Percentiles rank a stretch among this genome's conserved stretches.
Conservation (phyloP, 2,888 invertebrate genomes). For the Hesperia comma region DNA sequence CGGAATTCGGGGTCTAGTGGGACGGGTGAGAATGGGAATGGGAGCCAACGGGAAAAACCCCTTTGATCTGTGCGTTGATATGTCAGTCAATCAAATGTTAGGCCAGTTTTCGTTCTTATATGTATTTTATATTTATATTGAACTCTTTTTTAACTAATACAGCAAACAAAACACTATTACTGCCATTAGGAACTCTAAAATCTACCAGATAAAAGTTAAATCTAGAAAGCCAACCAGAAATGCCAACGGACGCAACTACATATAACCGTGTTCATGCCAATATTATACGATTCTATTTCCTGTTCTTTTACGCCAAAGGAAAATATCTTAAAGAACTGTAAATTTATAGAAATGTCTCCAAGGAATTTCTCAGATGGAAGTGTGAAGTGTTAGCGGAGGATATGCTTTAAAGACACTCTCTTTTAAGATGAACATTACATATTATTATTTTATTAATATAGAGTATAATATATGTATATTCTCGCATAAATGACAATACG, state of each 20-base stretch:
- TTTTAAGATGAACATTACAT: too few species aligned
- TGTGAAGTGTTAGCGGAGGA: constrained; percentile 2
- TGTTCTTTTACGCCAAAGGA: constrained; percentile 3
- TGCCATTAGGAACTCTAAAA: not conserved
- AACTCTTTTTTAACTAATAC: not conserved
- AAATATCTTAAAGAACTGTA: constrained; percentile 15
- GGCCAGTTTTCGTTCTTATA: too few species aligned
- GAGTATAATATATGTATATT: too few species aligned
- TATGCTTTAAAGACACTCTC: too few species aligned
- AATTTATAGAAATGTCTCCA: constrained; percentile 13
- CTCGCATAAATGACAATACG: too few species aligned
- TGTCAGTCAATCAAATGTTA: too few species aligned
- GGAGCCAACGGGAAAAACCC: too few species aligned
- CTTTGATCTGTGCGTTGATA: too few species aligned
- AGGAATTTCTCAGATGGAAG: not conserved
- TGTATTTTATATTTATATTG: too few species aligned
- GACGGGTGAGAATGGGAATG: too few species aligned
- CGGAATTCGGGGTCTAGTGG: too few species aligned
- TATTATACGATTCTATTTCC: not conserved
- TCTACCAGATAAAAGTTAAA: not conserved
- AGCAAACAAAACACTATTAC: not conserved
- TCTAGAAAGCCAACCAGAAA: not conserved
- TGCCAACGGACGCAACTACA: not conserved
- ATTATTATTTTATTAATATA: too few species aligned
- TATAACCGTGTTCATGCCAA: constrained; percentile 1